These are phyloP conservation scores for Bothrops jararaca DNA, from an alignment of 2,113 vertebrate species.

Conservation along the genomic window DNA sequence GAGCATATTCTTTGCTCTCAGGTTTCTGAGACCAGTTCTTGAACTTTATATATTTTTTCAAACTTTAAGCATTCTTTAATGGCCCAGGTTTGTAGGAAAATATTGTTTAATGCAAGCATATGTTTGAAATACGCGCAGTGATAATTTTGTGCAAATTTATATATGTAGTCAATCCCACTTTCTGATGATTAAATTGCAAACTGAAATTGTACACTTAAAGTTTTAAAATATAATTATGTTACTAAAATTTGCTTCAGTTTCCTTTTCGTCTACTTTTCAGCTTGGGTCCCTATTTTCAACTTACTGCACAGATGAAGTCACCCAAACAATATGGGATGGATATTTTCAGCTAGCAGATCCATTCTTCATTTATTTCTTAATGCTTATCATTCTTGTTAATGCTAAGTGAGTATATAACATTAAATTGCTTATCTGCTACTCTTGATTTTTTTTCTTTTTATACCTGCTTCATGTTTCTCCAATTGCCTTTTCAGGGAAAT, in stretches of 20 bases:
- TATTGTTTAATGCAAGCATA: not conserved
- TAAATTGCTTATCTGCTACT: not conserved
- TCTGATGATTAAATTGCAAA: not conserved
- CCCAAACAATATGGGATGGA: constrained; percentile 91
- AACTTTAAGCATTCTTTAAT: not conserved
- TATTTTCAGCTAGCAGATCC: constrained; percentile 95
- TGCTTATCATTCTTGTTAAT: constrained; percentile 98
- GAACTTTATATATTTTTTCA: not conserved
- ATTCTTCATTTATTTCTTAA: constrained; percentile 96
- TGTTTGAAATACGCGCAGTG: not conserved
- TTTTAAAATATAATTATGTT: not conserved
- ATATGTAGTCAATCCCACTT: not conserved
- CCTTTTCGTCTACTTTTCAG: constrained; percentile 66
- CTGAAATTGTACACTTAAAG: not conserved
- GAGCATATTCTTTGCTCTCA: not conserved
- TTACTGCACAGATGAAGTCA: constrained; percentile 86
- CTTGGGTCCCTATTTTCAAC: constrained; percentile 92
- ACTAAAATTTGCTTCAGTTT: constrained; percentile 30
- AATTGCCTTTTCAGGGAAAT: constrained; percentile 78
- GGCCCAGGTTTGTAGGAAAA: not conserved
- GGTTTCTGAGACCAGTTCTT: not conserved
- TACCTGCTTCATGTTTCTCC: constrained; percentile 42
- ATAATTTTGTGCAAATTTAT: not conserved
- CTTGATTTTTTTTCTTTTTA: constrained; percentile 13
- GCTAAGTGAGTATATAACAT: constrained; percentile 82